Percentiles rank a stretch among this genome's conserved stretches.
Conservation (phyloP, 2,888 invertebrate genomes). For the Nasonia oneida region DNA sequence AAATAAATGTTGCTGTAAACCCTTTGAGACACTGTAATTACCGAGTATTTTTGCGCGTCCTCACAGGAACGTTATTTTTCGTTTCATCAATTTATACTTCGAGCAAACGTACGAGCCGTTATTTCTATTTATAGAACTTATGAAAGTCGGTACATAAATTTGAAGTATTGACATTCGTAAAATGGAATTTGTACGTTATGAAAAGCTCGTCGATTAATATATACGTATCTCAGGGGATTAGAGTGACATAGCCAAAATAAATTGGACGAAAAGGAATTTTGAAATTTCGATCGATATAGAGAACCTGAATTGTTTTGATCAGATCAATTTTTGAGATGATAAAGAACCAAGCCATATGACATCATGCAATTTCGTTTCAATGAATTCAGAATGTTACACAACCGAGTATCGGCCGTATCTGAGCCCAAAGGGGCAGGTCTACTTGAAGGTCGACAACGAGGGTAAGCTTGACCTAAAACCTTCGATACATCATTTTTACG, state of each 20-base stretch:
- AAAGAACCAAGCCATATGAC: slow-evolving; percentile 40
- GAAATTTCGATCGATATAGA: neutral
- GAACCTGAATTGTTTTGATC: neutral
- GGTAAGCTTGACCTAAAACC: slow-evolving; percentile 84
- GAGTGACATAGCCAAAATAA: neutral
- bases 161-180: neutral
- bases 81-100: neutral
- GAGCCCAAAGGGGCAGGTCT: slow-evolving; percentile 89
- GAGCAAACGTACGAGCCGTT: neutral
- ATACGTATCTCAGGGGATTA: slow-evolving; percentile 34
- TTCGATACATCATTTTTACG: slow-evolving; percentile 75
- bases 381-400: slow-evolving; percentile 81
- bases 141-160: neutral
- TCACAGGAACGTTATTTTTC: too few relatives aligned
- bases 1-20: neutral
- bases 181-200: slow-evolving; percentile 2
- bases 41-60: too few relatives aligned
- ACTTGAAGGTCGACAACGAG: slow-evolving; percentile 91
- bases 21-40: neutral
- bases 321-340: slow-evolving; percentile 28
- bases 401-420: slow-evolving; percentile 89
- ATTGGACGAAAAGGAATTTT: slow-evolving; percentile 31
- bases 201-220: neutral
- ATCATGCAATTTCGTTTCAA: slow-evolving; percentile 73
- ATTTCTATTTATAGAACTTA: neutral